Percentiles rank a stretch among this genome's conserved stretches.
Evolutionary conservation across 2,888 invertebrate genomes (phyloP).

Genomic region (Ctena decussata): DNA sequence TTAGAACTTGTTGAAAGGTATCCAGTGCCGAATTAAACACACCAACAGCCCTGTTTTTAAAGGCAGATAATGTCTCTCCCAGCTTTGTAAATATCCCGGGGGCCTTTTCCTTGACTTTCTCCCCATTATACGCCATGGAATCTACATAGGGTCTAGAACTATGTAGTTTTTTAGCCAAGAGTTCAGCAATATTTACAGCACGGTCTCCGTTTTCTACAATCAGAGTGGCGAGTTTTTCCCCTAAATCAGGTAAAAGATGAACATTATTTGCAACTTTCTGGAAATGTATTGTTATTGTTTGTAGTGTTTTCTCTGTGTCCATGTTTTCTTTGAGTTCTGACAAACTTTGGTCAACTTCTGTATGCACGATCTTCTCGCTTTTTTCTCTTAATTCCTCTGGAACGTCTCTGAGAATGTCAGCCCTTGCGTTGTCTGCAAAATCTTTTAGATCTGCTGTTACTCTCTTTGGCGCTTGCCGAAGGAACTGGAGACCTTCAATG

Average conservation of each 20-base stretch:
- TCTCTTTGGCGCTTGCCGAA: constrained; percentile 39
- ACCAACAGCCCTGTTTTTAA: constrained; percentile 50
- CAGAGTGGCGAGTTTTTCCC: constrained; percentile 24
- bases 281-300: constrained; percentile 55
- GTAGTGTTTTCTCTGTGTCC: constrained; percentile 51
- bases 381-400: constrained; percentile 47
- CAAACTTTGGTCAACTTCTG: constrained; percentile 59
- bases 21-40: constrained; percentile 49
- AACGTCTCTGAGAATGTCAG: constrained; percentile 55
- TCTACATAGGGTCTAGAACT: constrained; percentile 57
- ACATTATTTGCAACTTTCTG: constrained; percentile 62
- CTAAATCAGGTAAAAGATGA: constrained; percentile 47
- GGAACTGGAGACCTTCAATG: constrained; percentile 57
- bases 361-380: constrained; percentile 48
- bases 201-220: constrained; percentile 46
- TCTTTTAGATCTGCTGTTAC: constrained; percentile 44
- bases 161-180: constrained; percentile 35
- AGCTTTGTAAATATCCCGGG: constrained; percentile 46
- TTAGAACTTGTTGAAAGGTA: constrained; percentile 46
- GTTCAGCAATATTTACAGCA: constrained; percentile 58
- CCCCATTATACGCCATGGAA: constrained; percentile 49
- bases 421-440: constrained; percentile 51
- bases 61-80: constrained; percentile 34
- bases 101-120: constrained; percentile 48
- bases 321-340: constrained; percentile 54